Percentiles rank a stretch among this genome's conserved stretches.
Conservation (phyloP, 2,888 invertebrate genomes). For the Pteria penguin region DNA sequence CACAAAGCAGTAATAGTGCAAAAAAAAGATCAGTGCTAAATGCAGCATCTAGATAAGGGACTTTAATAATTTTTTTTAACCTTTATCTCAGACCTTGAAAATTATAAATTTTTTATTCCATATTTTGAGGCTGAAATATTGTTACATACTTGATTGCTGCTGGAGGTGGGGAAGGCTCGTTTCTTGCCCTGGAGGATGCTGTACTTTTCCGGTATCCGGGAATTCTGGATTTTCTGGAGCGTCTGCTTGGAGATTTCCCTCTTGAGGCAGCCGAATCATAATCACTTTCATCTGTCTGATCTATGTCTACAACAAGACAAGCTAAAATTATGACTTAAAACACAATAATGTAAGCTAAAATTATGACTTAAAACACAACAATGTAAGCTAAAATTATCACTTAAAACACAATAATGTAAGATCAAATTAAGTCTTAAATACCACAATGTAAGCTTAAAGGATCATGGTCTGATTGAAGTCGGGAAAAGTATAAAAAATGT, state of each 20-base stretch:
- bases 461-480: not conserved
- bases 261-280: slow-evolving; percentile 26
- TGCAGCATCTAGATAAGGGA: too few species aligned
- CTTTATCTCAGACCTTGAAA: too few species aligned
- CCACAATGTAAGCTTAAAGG: not conserved
- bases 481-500: too few species aligned
- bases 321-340: not conserved
- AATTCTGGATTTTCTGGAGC: slow-evolving; percentile 43
- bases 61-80: too few species aligned
- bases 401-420: not conserved
- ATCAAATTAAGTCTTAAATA: not conserved
- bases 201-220: slow-evolving; percentile 61
- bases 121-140: too few species aligned
- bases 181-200: slow-evolving; percentile 50
- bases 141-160: not conserved
- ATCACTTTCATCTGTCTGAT: slow-evolving; percentile 51
- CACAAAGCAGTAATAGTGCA: too few species aligned
- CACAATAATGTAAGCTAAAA: not conserved
- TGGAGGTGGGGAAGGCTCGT: slow-evolving; percentile 37
- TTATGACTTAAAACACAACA: not conserved
- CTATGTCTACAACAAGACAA: slow-evolving; percentile 13
- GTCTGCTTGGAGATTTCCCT: slow-evolving; percentile 26
- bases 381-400: not conserved
- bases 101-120: too few species aligned
- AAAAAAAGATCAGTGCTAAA: too few species aligned